Conservation (phyloP, 2,888 invertebrate species). For the Dendrolimus pini region DNA sequence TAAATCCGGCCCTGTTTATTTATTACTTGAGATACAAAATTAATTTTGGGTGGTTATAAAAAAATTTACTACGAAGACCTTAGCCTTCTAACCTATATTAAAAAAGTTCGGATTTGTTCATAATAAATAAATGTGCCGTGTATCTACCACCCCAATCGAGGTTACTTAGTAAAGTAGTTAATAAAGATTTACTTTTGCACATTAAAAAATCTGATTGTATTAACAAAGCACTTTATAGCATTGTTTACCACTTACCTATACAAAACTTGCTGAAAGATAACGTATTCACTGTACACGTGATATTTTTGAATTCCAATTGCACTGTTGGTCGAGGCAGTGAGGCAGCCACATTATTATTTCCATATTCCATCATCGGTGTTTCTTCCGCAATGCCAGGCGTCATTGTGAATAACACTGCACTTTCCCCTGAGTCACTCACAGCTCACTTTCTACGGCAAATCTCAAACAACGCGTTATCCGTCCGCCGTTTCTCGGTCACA, state of each 20-base stretch:
- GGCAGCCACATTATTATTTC: constrained; percentile 62
- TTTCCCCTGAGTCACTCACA: constrained; percentile 20
- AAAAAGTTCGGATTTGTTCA: too few relatives aligned
- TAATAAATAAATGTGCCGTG: too few relatives aligned
- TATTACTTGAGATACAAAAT: too few relatives aligned
- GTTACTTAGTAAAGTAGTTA: too few relatives aligned
- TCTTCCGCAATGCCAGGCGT: constrained; percentile 42
- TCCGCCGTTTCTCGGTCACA: background rate
- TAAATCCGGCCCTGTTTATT: too few relatives aligned
- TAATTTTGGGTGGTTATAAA: too few relatives aligned
- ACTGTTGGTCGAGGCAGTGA: constrained; percentile 77
- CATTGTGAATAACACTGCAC: constrained; percentile 28
- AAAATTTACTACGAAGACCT: too few relatives aligned
- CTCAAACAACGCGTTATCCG: background rate
- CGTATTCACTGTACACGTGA: constrained; percentile 78
- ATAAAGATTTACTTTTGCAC: too few relatives aligned
- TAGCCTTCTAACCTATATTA: too few relatives aligned
- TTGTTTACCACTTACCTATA: constrained; percentile 69
- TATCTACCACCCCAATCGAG: too few relatives aligned
- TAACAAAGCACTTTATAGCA: too few relatives aligned
- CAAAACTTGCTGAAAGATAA: constrained; percentile 75
- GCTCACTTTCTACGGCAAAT: constrained; percentile 3
- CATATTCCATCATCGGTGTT: constrained; percentile 29
- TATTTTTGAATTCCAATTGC: constrained; percentile 81
- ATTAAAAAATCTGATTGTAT: too few relatives aligned